A percentile compares a stretch with the other conserved stretches of the same genome.
Conservation (phyloP, 2,113 vertebrate species). For the Paracanthobrama guichenoti region DNA sequence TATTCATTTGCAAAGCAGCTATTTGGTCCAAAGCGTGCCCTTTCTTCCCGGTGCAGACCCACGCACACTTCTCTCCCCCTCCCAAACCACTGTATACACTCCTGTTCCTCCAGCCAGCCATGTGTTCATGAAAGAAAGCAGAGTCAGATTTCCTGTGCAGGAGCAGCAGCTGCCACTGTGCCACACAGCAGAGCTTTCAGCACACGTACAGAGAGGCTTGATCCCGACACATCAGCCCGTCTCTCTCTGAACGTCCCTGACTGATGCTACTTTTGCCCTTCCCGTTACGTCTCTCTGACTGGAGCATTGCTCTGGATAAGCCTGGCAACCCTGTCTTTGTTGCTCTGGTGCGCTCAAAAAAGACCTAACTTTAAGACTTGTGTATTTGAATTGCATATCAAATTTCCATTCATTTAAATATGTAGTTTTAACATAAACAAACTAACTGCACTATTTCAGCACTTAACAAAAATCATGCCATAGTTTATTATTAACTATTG, state of each 20-base stretch:
- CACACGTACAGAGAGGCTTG: conserved; percentile 50
- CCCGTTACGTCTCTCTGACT: not conserved
- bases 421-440: too few species aligned
- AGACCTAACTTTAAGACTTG: too few species aligned
- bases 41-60: conserved; percentile 61
- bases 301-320: not conserved
- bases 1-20: conserved; percentile 80
- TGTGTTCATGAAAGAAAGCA: conserved; percentile 88
- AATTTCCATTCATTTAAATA: too few species aligned
- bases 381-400: too few species aligned
- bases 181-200: conserved; percentile 73
- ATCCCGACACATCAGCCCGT: conserved; percentile 46
- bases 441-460: too few species aligned
- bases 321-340: conserved; percentile 18
- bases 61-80: conserved; percentile 42
- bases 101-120: conserved; percentile 78
- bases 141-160: conserved; percentile 88
- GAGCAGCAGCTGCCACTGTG: conserved; percentile 90
- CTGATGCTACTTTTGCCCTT: conserved; percentile 43
- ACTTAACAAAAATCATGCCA: too few species aligned
- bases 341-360: not conserved
- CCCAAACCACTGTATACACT: conserved; percentile 57
- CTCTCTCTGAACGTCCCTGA: conserved; percentile 67
- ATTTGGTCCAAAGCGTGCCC: conserved; percentile 77
- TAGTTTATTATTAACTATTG: too few species aligned